phyloP scores from a whole-genome alignment of 2,113 vertebrate species.

The Amphiprion ocellaris region DNA sequence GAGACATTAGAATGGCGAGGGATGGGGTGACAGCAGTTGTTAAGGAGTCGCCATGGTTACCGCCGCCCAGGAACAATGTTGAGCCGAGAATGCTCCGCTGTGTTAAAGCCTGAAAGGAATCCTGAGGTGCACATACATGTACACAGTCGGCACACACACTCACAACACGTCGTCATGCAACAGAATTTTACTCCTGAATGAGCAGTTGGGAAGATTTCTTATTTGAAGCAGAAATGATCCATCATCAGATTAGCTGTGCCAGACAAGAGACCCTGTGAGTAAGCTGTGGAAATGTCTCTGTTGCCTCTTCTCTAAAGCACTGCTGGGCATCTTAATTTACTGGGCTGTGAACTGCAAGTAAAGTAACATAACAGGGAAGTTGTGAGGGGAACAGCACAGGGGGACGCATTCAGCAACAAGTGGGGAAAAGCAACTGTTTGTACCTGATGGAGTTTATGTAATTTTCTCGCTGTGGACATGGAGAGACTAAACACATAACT shows the following conservation, averaged over 20 bases:
- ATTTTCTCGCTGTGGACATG: constrained; percentile 4
- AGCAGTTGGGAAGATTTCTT: constrained; percentile 17
- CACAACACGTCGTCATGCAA: constrained; percentile 14
- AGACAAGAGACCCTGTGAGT: constrained; percentile 37
- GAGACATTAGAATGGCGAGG: constrained; percentile 37
- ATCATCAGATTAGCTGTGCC: constrained; percentile 42
- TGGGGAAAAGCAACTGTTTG: constrained; percentile 30
- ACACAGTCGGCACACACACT: constrained; percentile 21
- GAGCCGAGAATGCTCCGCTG: constrained; percentile 62
- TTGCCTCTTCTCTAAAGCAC: constrained; percentile 67
- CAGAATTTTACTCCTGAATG: constrained; percentile 5
- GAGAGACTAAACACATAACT: constrained; percentile 22
- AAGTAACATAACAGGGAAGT: constrained; percentile 38
- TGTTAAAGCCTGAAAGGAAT: constrained; percentile 61
- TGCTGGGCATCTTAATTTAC: constrained; percentile 71
- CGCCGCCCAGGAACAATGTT: constrained; percentile 66
- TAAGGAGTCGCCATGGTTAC: constrained; percentile 82
- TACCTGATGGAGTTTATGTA: neutral
- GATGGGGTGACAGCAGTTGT: constrained; percentile 72
- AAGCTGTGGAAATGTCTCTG: constrained; percentile 58
- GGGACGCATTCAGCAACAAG: constrained; percentile 1
- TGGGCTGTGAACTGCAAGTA: constrained; percentile 63
- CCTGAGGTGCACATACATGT: constrained; percentile 46
- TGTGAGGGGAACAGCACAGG: constrained; percentile 31
- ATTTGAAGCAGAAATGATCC: constrained; percentile 21